Percentiles rank a stretch among this genome's conserved stretches.
phyloP scores from a whole-genome alignment of 2,888 invertebrate species.

The Thera obeliscata region DNA sequence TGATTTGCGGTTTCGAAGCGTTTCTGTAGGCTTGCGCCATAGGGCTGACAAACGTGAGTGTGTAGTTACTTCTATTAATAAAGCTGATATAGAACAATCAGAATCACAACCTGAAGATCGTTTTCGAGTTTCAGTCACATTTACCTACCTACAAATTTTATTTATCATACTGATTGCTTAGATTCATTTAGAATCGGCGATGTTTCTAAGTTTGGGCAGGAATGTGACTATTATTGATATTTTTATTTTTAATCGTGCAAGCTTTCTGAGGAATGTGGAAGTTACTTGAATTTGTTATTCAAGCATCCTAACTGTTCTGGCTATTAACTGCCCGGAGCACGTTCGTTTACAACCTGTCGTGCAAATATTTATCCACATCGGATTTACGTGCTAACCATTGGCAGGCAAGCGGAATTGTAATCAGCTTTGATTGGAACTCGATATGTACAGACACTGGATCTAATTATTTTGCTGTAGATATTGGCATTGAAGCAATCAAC shows the following conservation, averaged over 20 bases:
- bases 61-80: too few relatives aligned
- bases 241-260: too few relatives aligned
- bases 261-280: not conserved
- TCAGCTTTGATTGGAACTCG: constrained; percentile 73
- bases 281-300: constrained; percentile 51
- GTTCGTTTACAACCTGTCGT: constrained; percentile 79
- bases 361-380: constrained; percentile 82
- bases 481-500: constrained; percentile 3
- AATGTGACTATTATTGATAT: too few relatives aligned
- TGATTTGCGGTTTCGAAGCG: constrained; percentile 41
- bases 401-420: constrained; percentile 77
- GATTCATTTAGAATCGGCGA: too few relatives aligned
- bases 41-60: not conserved
- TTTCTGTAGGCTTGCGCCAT: constrained; percentile 33
- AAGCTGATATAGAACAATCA: too few relatives aligned
- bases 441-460: constrained; percentile 39
- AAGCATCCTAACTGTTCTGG: constrained; percentile 68
- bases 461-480: constrained; percentile 25
- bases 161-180: too few relatives aligned
- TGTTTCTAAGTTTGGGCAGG: too few relatives aligned
- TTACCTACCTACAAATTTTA: too few relatives aligned
- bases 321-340: constrained; percentile 71
- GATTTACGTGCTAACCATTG: constrained; percentile 79
- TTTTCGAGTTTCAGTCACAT: too few relatives aligned
- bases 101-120: too few relatives aligned